A percentile compares a stretch with the other conserved stretches of the same genome.
Evolutionary conservation across 2,888 invertebrate genomes (phyloP).

Genomic region (Podotricha telesiphe): DNA sequence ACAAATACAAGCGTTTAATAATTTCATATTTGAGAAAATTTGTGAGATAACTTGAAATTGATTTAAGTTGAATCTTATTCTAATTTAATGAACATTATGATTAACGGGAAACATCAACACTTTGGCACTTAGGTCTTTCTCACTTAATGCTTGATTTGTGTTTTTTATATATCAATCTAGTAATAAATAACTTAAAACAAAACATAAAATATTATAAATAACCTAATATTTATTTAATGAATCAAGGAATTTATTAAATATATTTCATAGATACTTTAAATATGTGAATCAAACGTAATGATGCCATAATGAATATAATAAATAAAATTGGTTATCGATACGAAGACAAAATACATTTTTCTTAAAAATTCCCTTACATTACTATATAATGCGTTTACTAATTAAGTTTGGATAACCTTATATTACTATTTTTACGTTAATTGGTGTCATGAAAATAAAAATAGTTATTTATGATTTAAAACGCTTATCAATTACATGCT

Average conservation of each 20-base stretch:
- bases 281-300: background rate
- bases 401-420: conserved; percentile 10
- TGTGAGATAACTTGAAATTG: background rate
- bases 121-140: conserved; percentile 76
- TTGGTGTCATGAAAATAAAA: conserved; percentile 38
- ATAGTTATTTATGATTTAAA: conserved; percentile 25
- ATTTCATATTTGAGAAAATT: background rate
- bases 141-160: conserved; percentile 42
- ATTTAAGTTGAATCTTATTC: conserved; percentile 31
- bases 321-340: background rate
- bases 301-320: background rate
- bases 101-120: conserved; percentile 55
- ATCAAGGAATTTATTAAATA: no score
- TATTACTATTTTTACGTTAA: conserved; percentile 24
- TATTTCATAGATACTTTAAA: background rate
- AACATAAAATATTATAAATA: no score
- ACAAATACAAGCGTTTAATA: background rate
- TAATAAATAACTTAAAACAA: background rate
- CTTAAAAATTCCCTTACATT: background rate
- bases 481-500: conserved; percentile 19
- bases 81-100: conserved; percentile 43
- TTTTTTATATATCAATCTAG: background rate
- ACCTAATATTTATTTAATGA: no score
- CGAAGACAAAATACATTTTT: background rate
- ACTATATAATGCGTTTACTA: background rate